Percentiles rank a stretch among this genome's conserved stretches.
phyloP scores from a whole-genome alignment of 2,888 invertebrate species.

The Nephrotoma appendiculata region DNA sequence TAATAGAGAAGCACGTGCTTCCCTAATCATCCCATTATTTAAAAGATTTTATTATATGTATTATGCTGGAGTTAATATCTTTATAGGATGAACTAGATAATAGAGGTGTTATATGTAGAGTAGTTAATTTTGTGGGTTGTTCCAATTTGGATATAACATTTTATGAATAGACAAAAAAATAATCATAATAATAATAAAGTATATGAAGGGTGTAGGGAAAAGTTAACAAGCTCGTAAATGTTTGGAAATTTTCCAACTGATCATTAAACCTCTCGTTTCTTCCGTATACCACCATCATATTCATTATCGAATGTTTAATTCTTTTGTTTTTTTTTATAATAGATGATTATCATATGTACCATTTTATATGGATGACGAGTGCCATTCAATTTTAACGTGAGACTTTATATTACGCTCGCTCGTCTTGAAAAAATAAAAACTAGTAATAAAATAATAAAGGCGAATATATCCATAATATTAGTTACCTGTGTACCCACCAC shows the following conservation, averaged over 20 bases:
- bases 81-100: background rate
- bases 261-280: background rate
- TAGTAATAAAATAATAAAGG: too few species aligned
- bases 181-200: too few species aligned
- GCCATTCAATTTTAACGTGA: background rate
- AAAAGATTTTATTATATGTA: background rate
- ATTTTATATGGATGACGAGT: background rate
- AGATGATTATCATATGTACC: background rate
- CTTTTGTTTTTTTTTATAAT: background rate
- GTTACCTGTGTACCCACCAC: background rate
- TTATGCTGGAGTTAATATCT: background rate
- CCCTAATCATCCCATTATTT: background rate
- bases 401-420: background rate
- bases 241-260: background rate
- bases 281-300: background rate
- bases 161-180: background rate
- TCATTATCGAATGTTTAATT: background rate
- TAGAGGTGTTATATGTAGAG: too few species aligned
- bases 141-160: background rate
- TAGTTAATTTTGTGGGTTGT: background rate
- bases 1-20: background rate
- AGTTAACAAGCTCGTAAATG: background rate
- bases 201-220: background rate
- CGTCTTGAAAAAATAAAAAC: too few species aligned
- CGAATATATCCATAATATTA: background rate